Percentiles rank a stretch among this genome's conserved stretches.
Evolutionary conservation across 2,797 vertebrate genomes (phyloP).

Genomic region (Miichthys miiuy): DNA sequence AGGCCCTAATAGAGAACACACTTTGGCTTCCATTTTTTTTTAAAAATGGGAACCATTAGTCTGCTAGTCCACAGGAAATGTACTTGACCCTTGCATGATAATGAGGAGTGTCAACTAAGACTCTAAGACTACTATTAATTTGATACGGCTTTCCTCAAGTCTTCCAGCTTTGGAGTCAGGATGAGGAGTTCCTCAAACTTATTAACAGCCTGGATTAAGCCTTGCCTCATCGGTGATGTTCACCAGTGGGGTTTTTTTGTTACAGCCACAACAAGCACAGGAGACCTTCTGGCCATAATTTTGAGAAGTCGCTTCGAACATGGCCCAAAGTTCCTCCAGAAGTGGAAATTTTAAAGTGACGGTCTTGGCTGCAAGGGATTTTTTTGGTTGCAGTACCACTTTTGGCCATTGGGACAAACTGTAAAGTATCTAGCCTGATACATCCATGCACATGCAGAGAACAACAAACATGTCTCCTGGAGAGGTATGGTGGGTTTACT

Average conservation of each 20-base stretch:
- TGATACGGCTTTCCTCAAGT: neutral
- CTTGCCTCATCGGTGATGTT: neutral
- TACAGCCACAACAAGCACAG: neutral
- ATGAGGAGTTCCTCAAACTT: constrained; percentile 2
- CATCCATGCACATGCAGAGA: neutral
- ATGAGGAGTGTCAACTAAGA: neutral
- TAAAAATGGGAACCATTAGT: neutral
- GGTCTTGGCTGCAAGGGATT: neutral
- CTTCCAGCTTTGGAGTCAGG: neutral
- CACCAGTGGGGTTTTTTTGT: neutral
- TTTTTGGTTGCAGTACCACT: neutral
- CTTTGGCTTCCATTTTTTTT: neutral
- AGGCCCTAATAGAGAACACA: neutral
- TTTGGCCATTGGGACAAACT: neutral
- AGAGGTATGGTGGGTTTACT: neutral
- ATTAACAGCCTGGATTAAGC: neutral
- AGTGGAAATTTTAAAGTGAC: neutral
- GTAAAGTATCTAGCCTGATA: neutral
- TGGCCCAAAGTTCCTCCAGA: too few species aligned
- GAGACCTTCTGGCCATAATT: neutral
- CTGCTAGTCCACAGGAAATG: neutral
- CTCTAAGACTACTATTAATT: too few species aligned
- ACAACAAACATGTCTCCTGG: neutral
- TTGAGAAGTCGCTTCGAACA: neutral
- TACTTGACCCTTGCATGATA: neutral